Percentiles rank a stretch among this genome's conserved stretches.
These are phyloP conservation scores for Syngnathoides biaculeatus DNA, from an alignment of 2,113 vertebrate species.

Conservation along the genomic window DNA sequence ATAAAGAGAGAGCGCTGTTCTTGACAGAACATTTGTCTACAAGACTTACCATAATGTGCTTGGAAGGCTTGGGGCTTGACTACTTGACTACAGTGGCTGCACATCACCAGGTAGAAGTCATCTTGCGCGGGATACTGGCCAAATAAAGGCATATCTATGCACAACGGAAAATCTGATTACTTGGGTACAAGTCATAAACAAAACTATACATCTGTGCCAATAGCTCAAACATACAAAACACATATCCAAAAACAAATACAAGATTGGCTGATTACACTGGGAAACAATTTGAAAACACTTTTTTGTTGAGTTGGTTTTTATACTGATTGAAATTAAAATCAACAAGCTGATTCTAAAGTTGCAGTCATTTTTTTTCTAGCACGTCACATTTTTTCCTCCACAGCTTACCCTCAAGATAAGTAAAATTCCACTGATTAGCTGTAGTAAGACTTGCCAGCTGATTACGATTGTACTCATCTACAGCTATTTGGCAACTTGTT, in stretches of 20 bases:
- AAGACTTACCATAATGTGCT: conserved; percentile 96
- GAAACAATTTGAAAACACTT: too few species aligned
- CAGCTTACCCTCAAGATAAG: too few species aligned
- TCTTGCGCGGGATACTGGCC: conserved; percentile 97
- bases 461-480: too few species aligned
- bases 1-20: neutral
- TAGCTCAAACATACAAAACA: neutral
- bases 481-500: too few species aligned
- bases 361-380: too few species aligned
- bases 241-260: neutral
- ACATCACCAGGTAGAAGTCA: conserved; percentile 99
- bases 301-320: too few species aligned
- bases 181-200: conserved; percentile 21
- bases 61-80: conserved; percentile 99
- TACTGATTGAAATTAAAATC: too few species aligned
- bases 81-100: conserved; percentile 97
- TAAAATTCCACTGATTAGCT: too few species aligned
- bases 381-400: too few species aligned
- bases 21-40: neutral
- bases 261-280: too few species aligned
- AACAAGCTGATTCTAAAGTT: too few species aligned
- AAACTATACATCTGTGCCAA: conserved; percentile 8
- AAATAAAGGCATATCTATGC: conserved; percentile 91
- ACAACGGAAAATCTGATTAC: conserved; percentile 26
- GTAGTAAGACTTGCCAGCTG: too few species aligned